Evolutionary conservation across 1,140 invertebrate species (phyloP), one percentile per base, ranked within the genome.

Genomic region (Nasonia vitripennis): DNA sequence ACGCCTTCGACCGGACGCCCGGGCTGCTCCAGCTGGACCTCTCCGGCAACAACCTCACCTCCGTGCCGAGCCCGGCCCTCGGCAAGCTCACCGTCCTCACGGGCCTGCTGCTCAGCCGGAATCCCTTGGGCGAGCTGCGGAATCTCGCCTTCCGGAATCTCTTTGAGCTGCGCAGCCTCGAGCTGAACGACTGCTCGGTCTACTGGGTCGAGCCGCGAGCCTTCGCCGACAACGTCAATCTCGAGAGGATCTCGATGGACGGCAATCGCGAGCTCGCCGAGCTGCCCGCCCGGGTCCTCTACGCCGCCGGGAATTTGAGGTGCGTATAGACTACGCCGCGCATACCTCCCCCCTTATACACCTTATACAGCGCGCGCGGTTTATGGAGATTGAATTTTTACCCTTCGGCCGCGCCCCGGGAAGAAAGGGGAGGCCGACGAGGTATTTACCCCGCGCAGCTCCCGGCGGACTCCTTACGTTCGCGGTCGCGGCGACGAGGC

Each of bases 161-260:
- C 55, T 96, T 97, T 89, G 95, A 97, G 91, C 94, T 98, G 83
- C 95, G 95, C 89, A 95, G 94, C 88, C 93, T 98, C 87, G 95
- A 95, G 89, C 92, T 98, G 89, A 95, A 95, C 92, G 95, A 91
- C 91, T 96, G 91, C 94, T 94, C 90, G 84, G 94, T 97, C 86
- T 91, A 93, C 77, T 93, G 92, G 87, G 96, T 98, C 83, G 95
- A 97, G 93, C 94, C 95, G 12, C 94, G 96, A 92, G 96, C 96
- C 71, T 97, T 97, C 90, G 96, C 96, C 67, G 97, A 97, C 93
- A 97, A 97, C 91, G 96, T 97, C 34, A 96, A 97, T 90, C 93
- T 98, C 79, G 96, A 97, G 90, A 94, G 94, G 81, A 95, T 98
- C 87, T 95, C 95, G 90, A 94, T 97, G 93, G 96, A 97, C 90